Evolutionary conservation across 2,888 invertebrate species (phyloP).

Genomic region (Trichopoda pennipes): DNA sequence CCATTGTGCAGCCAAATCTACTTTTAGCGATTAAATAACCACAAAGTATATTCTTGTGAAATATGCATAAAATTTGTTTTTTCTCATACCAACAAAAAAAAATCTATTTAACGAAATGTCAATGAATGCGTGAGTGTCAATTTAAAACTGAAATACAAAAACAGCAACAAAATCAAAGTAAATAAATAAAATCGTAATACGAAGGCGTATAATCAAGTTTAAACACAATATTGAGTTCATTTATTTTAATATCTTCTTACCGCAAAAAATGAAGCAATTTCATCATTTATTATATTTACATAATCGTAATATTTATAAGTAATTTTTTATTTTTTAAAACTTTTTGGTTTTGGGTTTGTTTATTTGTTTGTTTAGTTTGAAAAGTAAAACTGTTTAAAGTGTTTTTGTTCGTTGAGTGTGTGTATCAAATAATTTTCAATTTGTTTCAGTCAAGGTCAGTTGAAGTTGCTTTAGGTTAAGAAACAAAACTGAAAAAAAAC

Average conservation of each 20-base stretch:
- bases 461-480: background rate
- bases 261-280: conserved; percentile 48
- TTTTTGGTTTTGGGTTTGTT: conserved; percentile 15
- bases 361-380: conserved; percentile 17
- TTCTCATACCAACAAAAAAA: conserved; percentile 8
- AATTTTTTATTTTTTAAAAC: background rate
- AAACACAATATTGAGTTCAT: conserved; percentile 39
- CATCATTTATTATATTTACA: conserved; percentile 32
- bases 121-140: conserved; percentile 65
- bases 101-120: conserved; percentile 32
- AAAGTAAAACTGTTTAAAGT: conserved; percentile 42
- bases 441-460: conserved; percentile 45
- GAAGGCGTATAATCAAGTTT: conserved; percentile 62
- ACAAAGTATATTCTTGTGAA: conserved; percentile 21
- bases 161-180: background rate
- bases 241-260: conserved; percentile 36
- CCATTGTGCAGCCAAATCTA: background rate
- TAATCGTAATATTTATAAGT: conserved; percentile 5
- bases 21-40: too few relatives aligned
- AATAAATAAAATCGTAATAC: conserved; percentile 26
- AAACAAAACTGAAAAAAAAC: background rate
- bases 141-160: background rate
- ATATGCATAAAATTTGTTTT: conserved; percentile 1
- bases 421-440: conserved; percentile 20
- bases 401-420: background rate